Evolutionary conservation across 1,140 invertebrate genomes (phyloP), one percentile per base, ranked within the genome.

Genomic region (Bombus waltoni): DNA sequence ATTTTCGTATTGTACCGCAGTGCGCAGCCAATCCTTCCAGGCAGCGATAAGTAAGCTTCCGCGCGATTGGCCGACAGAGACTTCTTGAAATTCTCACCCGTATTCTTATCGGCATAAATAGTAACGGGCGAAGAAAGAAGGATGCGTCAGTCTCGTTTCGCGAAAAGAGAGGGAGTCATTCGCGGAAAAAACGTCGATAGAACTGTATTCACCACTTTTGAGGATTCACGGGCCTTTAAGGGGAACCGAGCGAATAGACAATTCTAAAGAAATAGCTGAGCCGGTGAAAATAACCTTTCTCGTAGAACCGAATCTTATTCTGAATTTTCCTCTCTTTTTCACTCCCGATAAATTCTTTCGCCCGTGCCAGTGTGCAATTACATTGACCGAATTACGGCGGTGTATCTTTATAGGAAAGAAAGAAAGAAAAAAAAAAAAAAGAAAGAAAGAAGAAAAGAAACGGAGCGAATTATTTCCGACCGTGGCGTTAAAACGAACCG

Each of bases 1-100:
- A 91, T 91, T 91, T 91, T 87, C 89, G 89, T 84, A 73, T 70
- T 77, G 70, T 90, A 85, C 89, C 89, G 89, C 89, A 91, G 89
- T 91, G 89, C 89, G 89, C 89, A 91, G 87, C 85, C 82, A 90
- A 84, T 90, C 89, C 89, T 90, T 88, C 84, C 83, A 74, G 83
- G 72, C 76, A 76, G 85, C 77, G 89, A 90, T 90, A 90, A 90
- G 89, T 81, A 88, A 70, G 72, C 78, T 59, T 72, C 15, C 62
- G 77, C 84, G 87, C 84, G 87, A 91, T 91, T 87, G 87, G 84
- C 75, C 78, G 57, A 65, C 62, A 57, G 38, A 65, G 79, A 40
- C 76, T 76, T 38, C 66, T 68, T 72, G 57, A 85, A 70, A 62
- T 57, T 76, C 78, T 89, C 22, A 25, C 86, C 57, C 47, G 81